These are phyloP conservation scores for Hylyphantes graminicola DNA, from an alignment of 1,140 invertebrate genomes.

Conservation along the genomic window DNA sequence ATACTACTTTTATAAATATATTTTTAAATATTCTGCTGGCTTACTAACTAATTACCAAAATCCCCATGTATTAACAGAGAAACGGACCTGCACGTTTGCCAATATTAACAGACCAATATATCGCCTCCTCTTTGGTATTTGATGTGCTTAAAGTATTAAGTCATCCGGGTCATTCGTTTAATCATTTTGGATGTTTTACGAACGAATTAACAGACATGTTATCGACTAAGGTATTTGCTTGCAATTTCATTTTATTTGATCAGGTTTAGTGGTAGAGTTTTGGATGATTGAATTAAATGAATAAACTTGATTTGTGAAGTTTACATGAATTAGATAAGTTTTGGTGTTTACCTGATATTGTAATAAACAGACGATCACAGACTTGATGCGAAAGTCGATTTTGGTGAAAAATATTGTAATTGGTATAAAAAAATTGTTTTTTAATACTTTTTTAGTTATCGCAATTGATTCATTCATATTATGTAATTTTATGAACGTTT, in stretches of 20 bases:
- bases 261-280: too few species aligned
- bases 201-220: constrained; percentile 6
- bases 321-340: too few species aligned
- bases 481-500: too few species aligned
- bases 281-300: too few species aligned
- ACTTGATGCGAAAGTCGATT: too few species aligned
- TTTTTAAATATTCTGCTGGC: constrained; percentile 20
- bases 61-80: background rate
- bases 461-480: too few species aligned
- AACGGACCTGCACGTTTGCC: constrained; percentile 11
- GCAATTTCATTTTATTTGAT: background rate
- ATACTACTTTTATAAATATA: constrained; percentile 33
- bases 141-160: constrained; percentile 41
- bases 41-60: constrained; percentile 41
- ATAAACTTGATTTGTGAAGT: too few species aligned
- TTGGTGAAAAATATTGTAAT: too few species aligned
- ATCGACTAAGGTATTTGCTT: background rate
- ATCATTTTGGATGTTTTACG: constrained; percentile 9
- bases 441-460: too few species aligned
- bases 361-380: too few species aligned
- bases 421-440: too few species aligned
- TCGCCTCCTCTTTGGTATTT: constrained; percentile 20
- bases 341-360: too few species aligned
- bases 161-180: constrained; percentile 11
- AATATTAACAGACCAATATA: constrained; percentile 37